Evolutionary conservation across 2,797 vertebrate genomes (phyloP), one percentile per base, ranked within the genome.

Genomic region (Peromyscus melanophrys): DNA sequence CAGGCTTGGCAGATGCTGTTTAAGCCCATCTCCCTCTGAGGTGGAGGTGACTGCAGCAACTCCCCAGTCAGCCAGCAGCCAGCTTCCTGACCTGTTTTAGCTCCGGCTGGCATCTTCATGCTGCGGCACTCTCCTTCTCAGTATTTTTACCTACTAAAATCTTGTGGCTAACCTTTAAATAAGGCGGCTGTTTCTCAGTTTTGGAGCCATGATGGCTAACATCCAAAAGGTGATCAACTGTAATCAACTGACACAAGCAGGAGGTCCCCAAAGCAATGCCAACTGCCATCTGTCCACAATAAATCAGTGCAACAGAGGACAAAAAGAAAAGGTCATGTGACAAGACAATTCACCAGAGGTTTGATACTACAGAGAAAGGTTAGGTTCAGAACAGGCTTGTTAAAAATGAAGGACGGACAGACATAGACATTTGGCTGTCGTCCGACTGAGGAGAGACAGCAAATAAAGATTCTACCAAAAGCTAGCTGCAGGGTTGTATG

Each of bases 101-200:
- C 69, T 87, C 93, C n/a, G n/a, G 16, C 46, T 83, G 87, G 80
- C 71, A 84, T 40, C 76, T 73, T 2, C 2, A 29, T 13, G 27
- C 14, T 21, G 43, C 27, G 16, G 65, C 19, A 63, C 23, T 69
- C 31, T 25, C 55, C 57, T 94, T 80, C 81, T 75, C n/a, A 78
- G 71, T 71, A 92, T 55, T 95, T 88, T 59, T 73, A 95, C 46
- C 31, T 43, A 84, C 82, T 80, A 63, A 92, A 95, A 65, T 61
- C 29, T 14, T 75, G 80, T 90, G 95, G 76, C n/a, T 95, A 81
- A 93, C 87, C 83, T 96, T 97, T 96, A 92, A 96, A 82, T 85
- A 95, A 76, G 82, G 78, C 29, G 80, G 57, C 14, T 55, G 52
- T 29, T 86, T 71, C 69, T 67, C 25, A 49, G 76, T 67, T 81